Conservation (phyloP, 2,113 vertebrate genomes). For the Phasianus colchicus region DNA sequence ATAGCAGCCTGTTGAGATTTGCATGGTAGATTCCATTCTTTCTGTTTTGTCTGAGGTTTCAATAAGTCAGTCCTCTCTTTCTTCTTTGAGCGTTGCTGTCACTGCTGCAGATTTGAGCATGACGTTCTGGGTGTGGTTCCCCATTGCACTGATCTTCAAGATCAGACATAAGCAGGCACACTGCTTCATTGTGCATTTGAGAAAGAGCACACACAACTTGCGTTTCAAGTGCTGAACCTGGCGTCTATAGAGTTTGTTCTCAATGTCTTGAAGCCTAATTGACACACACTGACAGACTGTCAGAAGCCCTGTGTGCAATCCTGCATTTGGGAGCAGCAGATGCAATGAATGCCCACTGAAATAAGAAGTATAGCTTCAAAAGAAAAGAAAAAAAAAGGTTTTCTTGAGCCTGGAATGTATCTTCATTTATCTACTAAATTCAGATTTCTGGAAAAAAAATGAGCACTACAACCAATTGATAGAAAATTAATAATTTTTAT, state of each 20-base stretch:
- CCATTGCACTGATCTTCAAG: background rate
- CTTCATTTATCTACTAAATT: background rate
- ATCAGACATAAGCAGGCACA: background rate
- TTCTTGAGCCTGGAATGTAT: background rate
- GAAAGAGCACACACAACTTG: background rate
- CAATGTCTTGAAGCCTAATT: rapidly evolving
- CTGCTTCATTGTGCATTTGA: background rate
- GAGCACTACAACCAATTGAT: background rate
- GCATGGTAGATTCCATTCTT: background rate
- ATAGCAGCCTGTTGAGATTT: background rate
- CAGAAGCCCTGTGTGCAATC: background rate
- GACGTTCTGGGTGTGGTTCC: background rate
- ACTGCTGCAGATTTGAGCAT: background rate
- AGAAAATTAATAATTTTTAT: background rate
- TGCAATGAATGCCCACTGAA: background rate
- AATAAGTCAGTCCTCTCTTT: background rate
- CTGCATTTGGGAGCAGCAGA: background rate
- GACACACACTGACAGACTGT: background rate
- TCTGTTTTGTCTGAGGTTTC: background rate
- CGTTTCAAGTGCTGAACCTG: background rate
- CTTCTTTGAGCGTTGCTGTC: background rate
- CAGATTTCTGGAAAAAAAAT: background rate
- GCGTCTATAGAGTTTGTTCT: background rate
- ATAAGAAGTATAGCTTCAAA: background rate
- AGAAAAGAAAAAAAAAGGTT: background rate